Conservation (phyloP, 2,113 vertebrate species). For the Spilogale gracilis region DNA sequence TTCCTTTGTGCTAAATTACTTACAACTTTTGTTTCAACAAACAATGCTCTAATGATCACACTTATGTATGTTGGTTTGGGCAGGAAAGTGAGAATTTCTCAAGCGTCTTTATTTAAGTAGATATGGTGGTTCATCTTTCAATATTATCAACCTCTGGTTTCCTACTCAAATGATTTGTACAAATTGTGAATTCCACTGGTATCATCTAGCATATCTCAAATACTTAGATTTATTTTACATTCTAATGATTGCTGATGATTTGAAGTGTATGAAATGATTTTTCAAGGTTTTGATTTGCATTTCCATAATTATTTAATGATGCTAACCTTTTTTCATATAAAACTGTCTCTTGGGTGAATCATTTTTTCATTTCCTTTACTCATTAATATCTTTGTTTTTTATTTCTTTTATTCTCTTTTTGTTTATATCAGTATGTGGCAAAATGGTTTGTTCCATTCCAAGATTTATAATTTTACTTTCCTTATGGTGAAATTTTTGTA, state of each 20-base stretch:
- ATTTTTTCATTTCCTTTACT: not conserved
- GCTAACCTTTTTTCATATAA: not conserved
- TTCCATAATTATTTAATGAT: not conserved
- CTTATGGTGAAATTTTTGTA: not conserved
- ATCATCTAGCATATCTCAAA: not conserved
- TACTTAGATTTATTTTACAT: not conserved
- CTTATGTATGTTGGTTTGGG: accelerated
- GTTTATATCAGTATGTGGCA: not conserved
- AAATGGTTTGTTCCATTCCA: not conserved
- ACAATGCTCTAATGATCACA: not conserved
- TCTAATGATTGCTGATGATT: not conserved
- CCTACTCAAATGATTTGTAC: not conserved
- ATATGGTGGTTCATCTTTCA: not conserved
- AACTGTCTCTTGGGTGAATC: not conserved
- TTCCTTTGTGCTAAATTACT: not conserved
- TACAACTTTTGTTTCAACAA: not conserved
- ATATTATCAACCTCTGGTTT: not conserved
- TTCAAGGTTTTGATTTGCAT: not conserved
- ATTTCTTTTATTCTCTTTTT: not conserved
- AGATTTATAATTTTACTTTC: not conserved
- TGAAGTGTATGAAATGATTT: not conserved
- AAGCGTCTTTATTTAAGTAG: not conserved
- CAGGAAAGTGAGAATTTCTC: not conserved
- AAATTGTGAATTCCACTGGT: not conserved
- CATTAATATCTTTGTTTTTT: not conserved